Evolutionary conservation across 2,113 vertebrate species (phyloP).

Genomic region (Rousettus leschenaultii): DNA sequence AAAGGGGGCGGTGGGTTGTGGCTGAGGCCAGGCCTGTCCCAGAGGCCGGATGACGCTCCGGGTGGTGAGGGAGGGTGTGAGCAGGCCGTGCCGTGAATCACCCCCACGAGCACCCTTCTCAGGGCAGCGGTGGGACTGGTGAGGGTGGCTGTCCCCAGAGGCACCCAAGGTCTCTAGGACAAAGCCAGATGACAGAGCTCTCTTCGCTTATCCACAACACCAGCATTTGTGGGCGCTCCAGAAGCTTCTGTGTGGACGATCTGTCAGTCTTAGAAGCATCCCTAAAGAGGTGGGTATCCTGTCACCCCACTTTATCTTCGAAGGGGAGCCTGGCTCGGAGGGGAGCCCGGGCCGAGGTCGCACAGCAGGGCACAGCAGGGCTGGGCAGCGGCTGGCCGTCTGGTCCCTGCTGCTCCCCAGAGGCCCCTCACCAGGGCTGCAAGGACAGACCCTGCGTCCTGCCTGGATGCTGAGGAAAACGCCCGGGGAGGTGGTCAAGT

Average conservation of each 20-base stretch:
- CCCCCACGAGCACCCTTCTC: rapidly evolving
- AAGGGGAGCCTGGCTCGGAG: neutral
- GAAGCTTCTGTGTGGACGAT: neutral
- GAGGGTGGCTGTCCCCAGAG: neutral
- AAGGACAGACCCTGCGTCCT: neutral
- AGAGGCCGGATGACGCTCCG: rapidly evolving
- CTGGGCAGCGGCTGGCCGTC: slow-evolving; percentile 29
- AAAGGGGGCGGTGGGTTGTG: rapidly evolving
- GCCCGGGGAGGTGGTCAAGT: too few species aligned
- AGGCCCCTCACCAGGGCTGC: neutral
- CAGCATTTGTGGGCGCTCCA: neutral
- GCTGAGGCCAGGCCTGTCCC: neutral
- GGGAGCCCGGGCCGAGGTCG: rapidly evolving
- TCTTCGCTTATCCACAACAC: neutral
- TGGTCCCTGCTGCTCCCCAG: slow-evolving; percentile 48
- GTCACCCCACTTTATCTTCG: too few species aligned
- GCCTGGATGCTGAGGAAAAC: rapidly evolving
- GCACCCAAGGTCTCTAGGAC: neutral
- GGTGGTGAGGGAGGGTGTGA: neutral
- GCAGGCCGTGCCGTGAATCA: rapidly evolving
- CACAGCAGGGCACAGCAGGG: rapidly evolving
- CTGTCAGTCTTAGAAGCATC: too few species aligned
- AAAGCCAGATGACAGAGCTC: neutral
- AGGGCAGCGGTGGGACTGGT: neutral
- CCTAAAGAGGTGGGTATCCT: neutral